Evolutionary conservation across 1,140 invertebrate species (phyloP).

Genomic region (Lasioglossum baleicum): DNA sequence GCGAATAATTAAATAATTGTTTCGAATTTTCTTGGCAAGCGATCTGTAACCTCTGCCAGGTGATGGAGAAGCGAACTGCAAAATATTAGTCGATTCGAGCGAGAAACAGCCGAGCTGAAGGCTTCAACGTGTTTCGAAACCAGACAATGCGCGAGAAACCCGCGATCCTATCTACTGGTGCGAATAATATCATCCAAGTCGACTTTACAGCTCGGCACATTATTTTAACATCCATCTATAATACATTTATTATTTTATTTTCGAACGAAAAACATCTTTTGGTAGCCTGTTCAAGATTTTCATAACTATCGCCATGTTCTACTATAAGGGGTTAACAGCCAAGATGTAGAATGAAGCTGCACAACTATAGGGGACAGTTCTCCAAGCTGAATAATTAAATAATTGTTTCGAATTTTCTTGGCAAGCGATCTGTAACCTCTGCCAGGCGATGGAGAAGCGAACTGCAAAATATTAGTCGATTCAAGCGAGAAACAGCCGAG

Average conservation of each 20-base stretch:
- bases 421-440: too few relatives aligned
- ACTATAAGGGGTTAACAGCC: too few relatives aligned
- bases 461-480: not conserved
- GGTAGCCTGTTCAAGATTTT: too few relatives aligned
- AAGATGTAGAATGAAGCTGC: too few relatives aligned
- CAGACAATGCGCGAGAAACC: not conserved
- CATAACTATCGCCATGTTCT: too few relatives aligned
- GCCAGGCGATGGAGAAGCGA: not conserved
- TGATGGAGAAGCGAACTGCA: not conserved
- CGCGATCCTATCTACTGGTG: too few relatives aligned
- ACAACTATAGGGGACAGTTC: too few relatives aligned
- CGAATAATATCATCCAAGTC: too few relatives aligned
- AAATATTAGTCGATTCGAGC: not conserved
- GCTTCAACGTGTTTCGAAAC: slow-evolving; percentile 3
- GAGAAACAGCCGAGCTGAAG: not conserved
- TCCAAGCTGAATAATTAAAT: not conserved
- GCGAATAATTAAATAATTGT: not conserved
- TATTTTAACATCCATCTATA: too few relatives aligned
- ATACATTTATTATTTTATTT: too few relatives aligned
- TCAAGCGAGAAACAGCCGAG: not conserved
- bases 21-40: not conserved
- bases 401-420: not conserved
- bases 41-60: not conserved
- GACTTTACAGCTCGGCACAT: too few relatives aligned
- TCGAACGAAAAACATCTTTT: too few relatives aligned